Evolutionary conservation across 2,113 vertebrate genomes (phyloP), one percentile per base, ranked within the genome.

Genomic region (Mustela nigripes): DNA sequence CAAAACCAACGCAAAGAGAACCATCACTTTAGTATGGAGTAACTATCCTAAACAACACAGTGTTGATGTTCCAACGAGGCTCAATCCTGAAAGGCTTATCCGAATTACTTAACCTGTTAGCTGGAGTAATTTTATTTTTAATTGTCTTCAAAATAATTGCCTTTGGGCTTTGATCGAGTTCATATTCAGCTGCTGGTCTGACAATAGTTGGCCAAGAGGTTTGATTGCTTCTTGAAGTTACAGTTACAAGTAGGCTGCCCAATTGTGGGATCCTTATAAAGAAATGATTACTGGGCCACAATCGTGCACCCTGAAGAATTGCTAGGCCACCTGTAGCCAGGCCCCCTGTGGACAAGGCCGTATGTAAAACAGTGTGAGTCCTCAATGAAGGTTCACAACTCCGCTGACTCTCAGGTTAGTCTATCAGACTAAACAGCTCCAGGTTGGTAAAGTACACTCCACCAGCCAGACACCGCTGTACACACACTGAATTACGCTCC

Each of bases 121-220:
- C 28, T 74, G n/a, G 36, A 74, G 18, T 82, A 24, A 58, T 92
- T 95, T 94, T 95, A 58, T 86, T 95, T 83, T 86, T 69, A 74
- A 95, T 95, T 94, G 48, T 78, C 84, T 97, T 48, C 39, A 80
- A 71, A 96, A 45, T 82, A 90, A 69, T 82, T 80, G 26, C 81
- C 74, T 0, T 93, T 92, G 21, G 19, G 58, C n/a, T 89, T 95
- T 80, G 48, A 63, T 22, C 9, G 18, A 73, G 48, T 90, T 87
- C 22, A 14, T 91, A 28, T 42, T 85, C n/a, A 84, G 8, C 33
- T 45, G 22, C 39, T 62, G 53, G 88, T 89, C 31, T 95, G 81
- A 74, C 16, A 94, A 42, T 58, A 94, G 82, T 53, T 94, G 80
- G 84, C 88, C 42, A 78, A 87, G 93, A 92, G 74, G 4, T 71